Conservation (phyloP, 2,113 vertebrate genomes). For the Eurypyga helias region DNA sequence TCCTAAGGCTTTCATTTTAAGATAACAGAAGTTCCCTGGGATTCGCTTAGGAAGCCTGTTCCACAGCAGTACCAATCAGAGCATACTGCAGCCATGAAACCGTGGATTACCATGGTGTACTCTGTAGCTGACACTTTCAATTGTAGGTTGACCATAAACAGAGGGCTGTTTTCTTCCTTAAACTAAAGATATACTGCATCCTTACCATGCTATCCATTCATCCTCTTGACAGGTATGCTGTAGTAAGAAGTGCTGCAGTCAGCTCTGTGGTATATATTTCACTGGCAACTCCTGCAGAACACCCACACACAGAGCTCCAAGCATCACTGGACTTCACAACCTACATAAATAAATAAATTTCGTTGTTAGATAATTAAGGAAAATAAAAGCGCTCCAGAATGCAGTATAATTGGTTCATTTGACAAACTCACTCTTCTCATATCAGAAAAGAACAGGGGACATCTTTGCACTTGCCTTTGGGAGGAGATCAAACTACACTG, state of each 20-base stretch:
- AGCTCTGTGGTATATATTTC: neutral
- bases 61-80: constrained; percentile 18
- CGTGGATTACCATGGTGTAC: constrained; percentile 12
- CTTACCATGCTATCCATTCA: neutral
- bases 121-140: neutral
- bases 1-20: constrained; percentile 34
- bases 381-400: neutral
- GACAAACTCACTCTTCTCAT: neutral
- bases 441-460: neutral
- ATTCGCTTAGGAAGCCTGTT: constrained; percentile 31
- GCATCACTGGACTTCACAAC: neutral
- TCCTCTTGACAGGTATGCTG: neutral
- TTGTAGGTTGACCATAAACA: neutral
- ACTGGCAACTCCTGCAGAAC: neutral
- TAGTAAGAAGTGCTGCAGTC: constrained; percentile 7
- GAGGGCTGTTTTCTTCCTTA: neutral
- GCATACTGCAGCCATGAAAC: neutral
- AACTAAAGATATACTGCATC: neutral
- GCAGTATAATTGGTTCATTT: neutral
- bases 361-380: neutral
- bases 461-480: neutral
- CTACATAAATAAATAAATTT: neutral
- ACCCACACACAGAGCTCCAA: neutral
- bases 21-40: constrained; percentile 11
- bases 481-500: neutral